phyloP scores from a whole-genome alignment of 2,888 invertebrate species.

The Lampropteryx suffumata region DNA sequence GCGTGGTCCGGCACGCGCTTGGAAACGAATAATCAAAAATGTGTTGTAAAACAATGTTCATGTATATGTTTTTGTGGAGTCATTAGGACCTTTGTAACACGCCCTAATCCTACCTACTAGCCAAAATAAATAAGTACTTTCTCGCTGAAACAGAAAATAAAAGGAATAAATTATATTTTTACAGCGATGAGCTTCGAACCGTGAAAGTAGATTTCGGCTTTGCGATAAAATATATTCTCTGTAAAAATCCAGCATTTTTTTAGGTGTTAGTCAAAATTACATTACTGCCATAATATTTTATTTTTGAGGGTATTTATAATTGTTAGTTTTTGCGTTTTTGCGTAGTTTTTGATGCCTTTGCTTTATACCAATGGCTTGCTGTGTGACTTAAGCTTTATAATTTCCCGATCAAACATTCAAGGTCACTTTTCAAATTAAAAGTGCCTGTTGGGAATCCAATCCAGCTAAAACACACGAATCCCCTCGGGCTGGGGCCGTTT shows the following conservation, averaged over 20 bases:
- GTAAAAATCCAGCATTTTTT: slow-evolving; percentile 1
- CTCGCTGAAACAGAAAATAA: not conserved
- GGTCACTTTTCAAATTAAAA: slow-evolving; percentile 12
- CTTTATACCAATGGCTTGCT: too few species aligned
- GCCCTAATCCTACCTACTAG: too few species aligned
- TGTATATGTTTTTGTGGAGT: too few species aligned
- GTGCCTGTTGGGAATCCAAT: slow-evolving; percentile 10
- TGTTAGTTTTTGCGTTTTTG: too few species aligned
- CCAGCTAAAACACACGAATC: slow-evolving; percentile 28
- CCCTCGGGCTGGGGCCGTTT: slow-evolving; percentile 32
- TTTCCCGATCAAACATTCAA: not conserved
- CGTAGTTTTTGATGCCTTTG: too few species aligned
- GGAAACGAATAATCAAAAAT: too few species aligned
- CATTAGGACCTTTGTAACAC: too few species aligned
- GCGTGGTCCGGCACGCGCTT: too few species aligned
- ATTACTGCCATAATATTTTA: not conserved
- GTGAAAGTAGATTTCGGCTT: slow-evolving; percentile 7
- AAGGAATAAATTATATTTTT: not conserved
- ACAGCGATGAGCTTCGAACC: slow-evolving; percentile 2
- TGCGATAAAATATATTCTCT: not conserved
- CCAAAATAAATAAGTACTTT: too few species aligned
- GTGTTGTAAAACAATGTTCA: too few species aligned
- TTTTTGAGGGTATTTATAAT: not conserved
- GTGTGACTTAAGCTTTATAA: too few species aligned
- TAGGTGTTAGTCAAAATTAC: slow-evolving; percentile 1